Base-by-base conservation (phyloP, 2,797 vertebrate genomes). In the Ptychadena robeensis region DNA sequence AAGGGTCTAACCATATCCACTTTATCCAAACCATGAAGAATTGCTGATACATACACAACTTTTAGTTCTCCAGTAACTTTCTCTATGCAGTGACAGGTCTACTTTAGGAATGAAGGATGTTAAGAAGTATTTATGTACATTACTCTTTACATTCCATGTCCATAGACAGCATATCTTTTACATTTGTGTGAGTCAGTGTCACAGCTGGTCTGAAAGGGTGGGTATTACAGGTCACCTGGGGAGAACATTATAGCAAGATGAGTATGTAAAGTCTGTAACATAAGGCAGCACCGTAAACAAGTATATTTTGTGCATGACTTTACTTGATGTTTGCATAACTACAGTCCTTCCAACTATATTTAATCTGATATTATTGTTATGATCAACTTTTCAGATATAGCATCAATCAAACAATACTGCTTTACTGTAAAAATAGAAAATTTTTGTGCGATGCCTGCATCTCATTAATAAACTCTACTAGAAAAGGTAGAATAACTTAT, bases 201-300 rank as follows among this genome's bases (percentile, higher is more conserved):
- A 32, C 35, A n/a, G 37, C 59, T 30, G 12, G 74, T 66, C 38
- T 48, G 18, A 48, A 38, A 44, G 63, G 35, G 40, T 66, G 37
- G 25, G 61, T 48, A 38, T 66, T 27, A 77, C 30, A 77, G 37
- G 74, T 77, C 44, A 48, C 65, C 37, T 66, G 37, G 18, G 63
- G 74, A 48, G 37, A 66, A 66, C 25, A 32, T 53, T 53, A 53
- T 53, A 22, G 44, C 5, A 53, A 53, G 44, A 53, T 7, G 4
- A 53, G 18, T 22, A 53, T 22, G 5, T 53, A 9, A 53, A 53
- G 44, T 8, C 15, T 1, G 18, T 53, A 53, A 53, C 44, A 53
- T 53, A 53, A 53, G 18, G 44, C 44, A 48, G 15, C 15, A 48
- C 3, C 40, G 15, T 48, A 18, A 18, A 48, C 40, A 53, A 53